Conservation (phyloP, 2,113 vertebrate species). For the Gasterosteus aculeatus region DNA sequence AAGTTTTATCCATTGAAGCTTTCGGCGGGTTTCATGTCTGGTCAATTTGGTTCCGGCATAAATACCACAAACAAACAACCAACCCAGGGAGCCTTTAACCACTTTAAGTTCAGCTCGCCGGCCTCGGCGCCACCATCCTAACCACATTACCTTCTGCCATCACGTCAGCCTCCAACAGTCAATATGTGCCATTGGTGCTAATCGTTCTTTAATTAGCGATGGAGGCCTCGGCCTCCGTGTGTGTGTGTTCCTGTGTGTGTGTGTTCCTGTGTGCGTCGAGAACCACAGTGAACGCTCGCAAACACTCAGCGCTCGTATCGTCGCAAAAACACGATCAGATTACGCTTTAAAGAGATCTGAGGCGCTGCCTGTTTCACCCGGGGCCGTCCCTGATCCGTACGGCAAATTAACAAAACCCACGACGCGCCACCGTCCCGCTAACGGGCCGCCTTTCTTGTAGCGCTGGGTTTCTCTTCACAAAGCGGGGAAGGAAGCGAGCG, state of each 20-base stretch:
- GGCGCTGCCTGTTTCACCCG: constrained; percentile 61
- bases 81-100: constrained; percentile 53
- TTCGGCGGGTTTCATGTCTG: neutral
- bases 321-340: constrained; percentile 45
- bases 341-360: constrained; percentile 63
- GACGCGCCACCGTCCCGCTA: constrained; percentile 34
- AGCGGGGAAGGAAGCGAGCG: constrained; percentile 44
- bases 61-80: constrained; percentile 35
- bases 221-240: constrained; percentile 17
- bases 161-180: constrained; percentile 69
- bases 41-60: too few relatives aligned
- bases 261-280: constrained; percentile 14
- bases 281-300: constrained; percentile 30
- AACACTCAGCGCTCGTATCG: constrained; percentile 27
- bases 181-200: constrained; percentile 75
- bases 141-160: constrained; percentile 69
- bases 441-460: constrained; percentile 45
- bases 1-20: too few relatives aligned
- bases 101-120: constrained; percentile 58
- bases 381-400: constrained; percentile 51
- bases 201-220: constrained; percentile 73
- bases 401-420: constrained; percentile 69
- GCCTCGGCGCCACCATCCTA: constrained; percentile 57
- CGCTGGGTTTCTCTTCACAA: constrained; percentile 46
- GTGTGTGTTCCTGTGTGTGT: neutral